Evolutionary conservation across 2,888 invertebrate species (phyloP).

Genomic region (Cataglyphis livida): DNA sequence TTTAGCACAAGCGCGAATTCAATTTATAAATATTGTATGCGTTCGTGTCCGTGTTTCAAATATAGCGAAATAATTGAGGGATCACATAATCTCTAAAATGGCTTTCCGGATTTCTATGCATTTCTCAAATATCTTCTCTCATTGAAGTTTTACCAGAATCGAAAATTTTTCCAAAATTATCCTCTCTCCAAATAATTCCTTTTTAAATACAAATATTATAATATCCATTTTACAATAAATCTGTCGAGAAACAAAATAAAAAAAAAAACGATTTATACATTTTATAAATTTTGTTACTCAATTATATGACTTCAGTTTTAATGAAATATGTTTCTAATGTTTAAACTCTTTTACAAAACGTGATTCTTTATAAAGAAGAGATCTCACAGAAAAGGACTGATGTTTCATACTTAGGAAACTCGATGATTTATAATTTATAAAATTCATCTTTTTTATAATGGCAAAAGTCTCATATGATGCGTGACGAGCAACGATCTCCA

Average conservation of each 20-base stretch:
- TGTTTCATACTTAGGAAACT: neutral
- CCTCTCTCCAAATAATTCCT: neutral
- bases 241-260: neutral
- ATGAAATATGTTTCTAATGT: neutral
- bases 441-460: conserved; percentile 3
- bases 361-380: neutral
- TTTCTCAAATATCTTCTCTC: conserved; percentile 22
- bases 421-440: conserved; percentile 30
- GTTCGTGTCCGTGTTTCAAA: neutral
- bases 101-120: neutral
- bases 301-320: neutral
- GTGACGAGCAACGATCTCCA: neutral
- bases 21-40: conserved; percentile 18
- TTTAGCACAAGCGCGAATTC: conserved; percentile 14
- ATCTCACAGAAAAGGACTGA: neutral
- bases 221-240: neutral
- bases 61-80: neutral
- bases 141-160: neutral
- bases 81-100: neutral
- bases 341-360: neutral
- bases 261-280: neutral
- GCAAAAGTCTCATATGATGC: neutral
- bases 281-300: neutral
- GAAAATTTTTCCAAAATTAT: neutral
- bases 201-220: neutral